Evolutionary conservation across 2,113 vertebrate species (phyloP), one percentile per base, ranked within the genome.

Genomic region (Trematocara unimaculatum): DNA sequence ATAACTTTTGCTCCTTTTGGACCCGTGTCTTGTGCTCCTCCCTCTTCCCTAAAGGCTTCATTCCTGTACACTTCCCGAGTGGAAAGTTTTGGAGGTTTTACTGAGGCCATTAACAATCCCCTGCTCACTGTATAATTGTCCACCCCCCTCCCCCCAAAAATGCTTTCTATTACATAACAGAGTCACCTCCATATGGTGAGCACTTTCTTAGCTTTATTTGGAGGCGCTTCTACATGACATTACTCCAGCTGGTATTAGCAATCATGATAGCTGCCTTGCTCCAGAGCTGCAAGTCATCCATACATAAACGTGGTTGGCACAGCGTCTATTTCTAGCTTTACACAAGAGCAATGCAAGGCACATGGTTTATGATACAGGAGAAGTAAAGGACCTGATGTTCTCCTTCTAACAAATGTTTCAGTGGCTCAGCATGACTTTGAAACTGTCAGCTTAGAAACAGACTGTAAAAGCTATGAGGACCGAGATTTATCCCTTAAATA

Each of bases 1-100:
- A 95, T 93, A 91, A 64, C 86, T 81, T 82, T 74, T 40, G 72
- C 81, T 89, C 54, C 60, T 88, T 91, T 64, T 70, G 82, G 79
- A 91, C 51, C 12, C 42, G 3, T 17, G n/a, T 84, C 77, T 42
- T n/a, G 26, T 53, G 51, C 78, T 80, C 82, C 79, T 90, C 87
- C 87, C 82, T 42, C 70, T 51, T 81, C 4, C 35, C 85, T 60
- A 89, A 86, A 82, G 83, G 29, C 80, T 78, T 78, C 56, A 86
- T 82, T 89, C 80, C 81, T 84, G 26, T 14, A 8, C 26, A 29
- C 82, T 78, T 42, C 72, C 26, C 55, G 51, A 84, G 79, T 88
- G 79, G 89, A 93, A 94, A 87, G 62, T 93, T 93, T 92, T 91
- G 70, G 9, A 56, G 62, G 33, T 72, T 86, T 84, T 20, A 18